phyloP scores from a whole-genome alignment of 1,140 invertebrate genomes.

The Coelopa frigida region DNA sequence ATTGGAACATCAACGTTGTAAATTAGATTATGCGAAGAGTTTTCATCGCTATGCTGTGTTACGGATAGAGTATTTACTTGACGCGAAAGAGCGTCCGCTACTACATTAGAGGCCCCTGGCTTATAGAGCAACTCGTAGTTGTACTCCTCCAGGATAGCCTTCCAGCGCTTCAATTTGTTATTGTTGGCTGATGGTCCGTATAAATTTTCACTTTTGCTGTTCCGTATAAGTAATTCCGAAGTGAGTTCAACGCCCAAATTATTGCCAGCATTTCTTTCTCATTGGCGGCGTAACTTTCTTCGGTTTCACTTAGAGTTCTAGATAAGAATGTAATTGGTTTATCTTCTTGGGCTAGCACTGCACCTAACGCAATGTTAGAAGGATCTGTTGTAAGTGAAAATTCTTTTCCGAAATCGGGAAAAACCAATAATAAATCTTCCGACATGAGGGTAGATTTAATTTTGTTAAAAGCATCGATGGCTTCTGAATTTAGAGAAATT shows the following conservation, averaged over 20 bases:
- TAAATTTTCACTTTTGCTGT: slow-evolving; percentile 27
- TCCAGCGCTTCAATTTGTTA: slow-evolving; percentile 40
- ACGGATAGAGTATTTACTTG: neutral
- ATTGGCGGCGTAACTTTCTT: slow-evolving; percentile 18
- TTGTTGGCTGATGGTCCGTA: too few species aligned
- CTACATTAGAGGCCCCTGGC: slow-evolving; percentile 29
- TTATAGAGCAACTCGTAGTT: slow-evolving; percentile 39
- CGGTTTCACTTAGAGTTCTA: neutral
- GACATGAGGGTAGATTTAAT: neutral
- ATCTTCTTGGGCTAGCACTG: too few species aligned
- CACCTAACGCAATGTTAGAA: too few species aligned
- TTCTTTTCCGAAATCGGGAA: neutral
- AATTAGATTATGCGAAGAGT: too few species aligned
- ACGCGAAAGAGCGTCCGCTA: slow-evolving; percentile 28
- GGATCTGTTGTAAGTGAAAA: neutral
- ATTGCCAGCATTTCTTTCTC: slow-evolving; percentile 41
- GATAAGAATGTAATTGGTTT: too few species aligned
- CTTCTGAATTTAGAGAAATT: neutral
- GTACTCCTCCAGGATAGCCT: slow-evolving; percentile 44
- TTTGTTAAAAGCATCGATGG: neutral
- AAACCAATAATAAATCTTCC: neutral
- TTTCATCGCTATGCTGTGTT: too few species aligned
- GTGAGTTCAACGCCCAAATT: slow-evolving; percentile 41
- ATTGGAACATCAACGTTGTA: too few species aligned
- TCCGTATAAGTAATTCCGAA: slow-evolving; percentile 37